Percentiles rank a stretch among this genome's conserved stretches.
Evolutionary conservation across 2,888 invertebrate species (phyloP).

Genomic region (Rhingia campestris): DNA sequence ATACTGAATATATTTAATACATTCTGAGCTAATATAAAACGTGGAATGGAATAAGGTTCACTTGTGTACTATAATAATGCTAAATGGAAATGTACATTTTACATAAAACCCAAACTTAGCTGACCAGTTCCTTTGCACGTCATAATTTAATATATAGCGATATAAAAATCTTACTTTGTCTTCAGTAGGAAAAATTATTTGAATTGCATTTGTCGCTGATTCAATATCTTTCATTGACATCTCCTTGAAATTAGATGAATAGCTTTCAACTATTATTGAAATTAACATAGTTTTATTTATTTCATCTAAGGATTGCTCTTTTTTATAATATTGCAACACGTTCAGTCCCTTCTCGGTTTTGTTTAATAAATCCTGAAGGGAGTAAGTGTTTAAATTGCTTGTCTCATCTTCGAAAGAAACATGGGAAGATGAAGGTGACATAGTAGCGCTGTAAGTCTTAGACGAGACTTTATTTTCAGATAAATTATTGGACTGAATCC

Average conservation of each 20-base stretch:
- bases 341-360: constrained; percentile 30
- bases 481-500: constrained; percentile 4
- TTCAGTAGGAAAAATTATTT: constrained; percentile 31
- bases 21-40: too few relatives aligned
- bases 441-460: background rate
- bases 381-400: background rate
- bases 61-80: too few relatives aligned
- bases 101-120: too few relatives aligned
- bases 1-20: too few relatives aligned
- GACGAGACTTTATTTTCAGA: background rate
- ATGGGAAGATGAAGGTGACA: background rate
- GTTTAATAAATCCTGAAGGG: constrained; percentile 20
- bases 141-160: background rate
- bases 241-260: constrained; percentile 9
- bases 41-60: too few relatives aligned
- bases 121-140: too few relatives aligned
- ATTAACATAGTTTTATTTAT: constrained; percentile 14
- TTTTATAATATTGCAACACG: constrained; percentile 13
- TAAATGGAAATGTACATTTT: too few relatives aligned
- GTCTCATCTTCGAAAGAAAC: background rate
- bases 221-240: constrained; percentile 52
- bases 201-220: constrained; percentile 32
- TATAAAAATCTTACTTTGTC: constrained; percentile 27
- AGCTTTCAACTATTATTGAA: constrained; percentile 52
- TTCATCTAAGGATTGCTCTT: constrained; percentile 6